Evolutionary conservation across 2,113 vertebrate species (phyloP), one percentile per base, ranked within the genome.

Genomic region (Rhinogobius similis): DNA sequence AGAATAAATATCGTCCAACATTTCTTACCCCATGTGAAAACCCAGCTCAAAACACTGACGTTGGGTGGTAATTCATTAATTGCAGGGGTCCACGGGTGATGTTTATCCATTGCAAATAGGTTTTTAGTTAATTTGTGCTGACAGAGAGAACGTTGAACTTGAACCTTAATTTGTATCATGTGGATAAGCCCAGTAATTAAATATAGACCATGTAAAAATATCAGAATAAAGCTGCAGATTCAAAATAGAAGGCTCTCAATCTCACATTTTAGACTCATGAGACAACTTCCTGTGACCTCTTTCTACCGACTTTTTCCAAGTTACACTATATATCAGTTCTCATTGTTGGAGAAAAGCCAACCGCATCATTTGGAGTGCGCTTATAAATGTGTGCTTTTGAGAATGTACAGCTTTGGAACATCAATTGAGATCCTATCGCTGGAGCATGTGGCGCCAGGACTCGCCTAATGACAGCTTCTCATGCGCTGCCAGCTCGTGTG

Each of bases 401-500:
- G 32, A 63, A 65, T 27, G 52, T 48, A 52, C 50, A 29, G 70
- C 14, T 62, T 63, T 67, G 50, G 36, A n/a, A 43, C 70, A 13
- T 21, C 6, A 26, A 55, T 62, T 66, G 24, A 41, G 18, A 24
- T 71, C 43, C 63, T 59, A 61, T 71, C 65, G 27, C 39, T 48
- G 75, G 65, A 14, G 10, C 27, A 52, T 67, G 52, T 50, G 32
- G 44, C 38, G 72, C 70, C 73, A 68, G 39, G 73, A 50, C 70
- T 64, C 13, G 1, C 77, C 53, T 68, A 76, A 77, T 77, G 82
- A 76, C 65, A 53, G 55, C 43, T 66, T 81, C 55, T 77, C 62
- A 69, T 67, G 72, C 70, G 68, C 56, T 73, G 74, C 78, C 78
- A 74, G 72, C 56, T 85, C 52, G 39, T 72, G 68, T 83, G 75